These are phyloP conservation scores for Fragum fragum DNA, from an alignment of 2,888 invertebrate genomes.

Conservation along the genomic window DNA sequence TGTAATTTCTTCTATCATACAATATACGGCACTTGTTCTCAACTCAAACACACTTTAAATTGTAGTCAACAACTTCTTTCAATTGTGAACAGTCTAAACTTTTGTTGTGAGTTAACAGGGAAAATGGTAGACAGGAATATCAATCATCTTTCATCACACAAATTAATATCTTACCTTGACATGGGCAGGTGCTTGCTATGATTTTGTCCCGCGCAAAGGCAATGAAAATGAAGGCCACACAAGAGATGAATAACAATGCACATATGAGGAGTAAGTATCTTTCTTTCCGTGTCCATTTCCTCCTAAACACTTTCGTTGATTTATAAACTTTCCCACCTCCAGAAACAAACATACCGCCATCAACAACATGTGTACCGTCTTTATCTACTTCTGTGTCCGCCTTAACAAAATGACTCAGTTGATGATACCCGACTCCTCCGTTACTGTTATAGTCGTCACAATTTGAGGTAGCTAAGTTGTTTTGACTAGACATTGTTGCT, in stretches of 20 bases:
- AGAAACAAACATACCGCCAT: not conserved
- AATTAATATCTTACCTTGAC: conserved; percentile 48
- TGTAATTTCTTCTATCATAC: conserved; percentile 20
- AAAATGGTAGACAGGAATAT: too few relatives aligned
- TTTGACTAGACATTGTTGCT: conserved; percentile 26
- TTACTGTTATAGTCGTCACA: conserved; percentile 39
- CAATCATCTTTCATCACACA: too few relatives aligned
- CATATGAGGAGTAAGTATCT: conserved; percentile 73
- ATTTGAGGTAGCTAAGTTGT: conserved; percentile 35
- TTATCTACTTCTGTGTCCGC: conserved; percentile 34
- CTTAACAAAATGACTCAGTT: conserved; percentile 55
- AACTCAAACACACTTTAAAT: too few relatives aligned
- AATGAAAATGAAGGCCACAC: conserved; percentile 75
- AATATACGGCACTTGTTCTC: too few relatives aligned
- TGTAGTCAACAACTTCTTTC: too few relatives aligned
- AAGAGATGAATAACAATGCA: conserved; percentile 73
- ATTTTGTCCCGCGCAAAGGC: conserved; percentile 71
- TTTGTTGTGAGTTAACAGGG: too few relatives aligned
- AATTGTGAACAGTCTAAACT: too few relatives aligned
- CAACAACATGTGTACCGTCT: conserved; percentile 20
- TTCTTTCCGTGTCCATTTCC: conserved; percentile 71
- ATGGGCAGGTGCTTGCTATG: conserved; percentile 31
- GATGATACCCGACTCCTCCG: conserved; percentile 51
- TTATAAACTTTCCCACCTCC: not conserved
- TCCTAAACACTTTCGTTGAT: conserved; percentile 22